Percentiles rank a stretch among this genome's conserved stretches.
phyloP scores from a whole-genome alignment of 2,888 invertebrate species.

The Pecten maximus region DNA sequence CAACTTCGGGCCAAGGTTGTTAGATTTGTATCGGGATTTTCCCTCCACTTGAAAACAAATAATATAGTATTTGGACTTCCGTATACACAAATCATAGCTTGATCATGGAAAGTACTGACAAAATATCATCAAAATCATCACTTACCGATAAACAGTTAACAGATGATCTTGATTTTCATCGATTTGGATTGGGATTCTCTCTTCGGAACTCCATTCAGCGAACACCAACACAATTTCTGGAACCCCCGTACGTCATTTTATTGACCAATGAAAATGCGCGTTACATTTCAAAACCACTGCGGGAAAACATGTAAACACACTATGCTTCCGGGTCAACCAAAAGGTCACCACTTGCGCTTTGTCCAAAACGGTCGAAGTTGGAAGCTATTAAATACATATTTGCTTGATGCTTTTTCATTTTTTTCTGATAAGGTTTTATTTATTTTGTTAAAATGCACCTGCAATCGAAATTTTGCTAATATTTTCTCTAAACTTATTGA shows the following conservation, averaged over 20 bases:
- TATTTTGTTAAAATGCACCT: background rate
- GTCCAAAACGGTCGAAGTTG: background rate
- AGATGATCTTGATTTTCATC: conserved; percentile 50
- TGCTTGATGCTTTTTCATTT: background rate
- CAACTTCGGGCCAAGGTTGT: conserved; percentile 50
- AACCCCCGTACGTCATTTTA: conserved; percentile 57
- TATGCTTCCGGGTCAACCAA: conserved; percentile 42
- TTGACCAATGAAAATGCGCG: conserved; percentile 46
- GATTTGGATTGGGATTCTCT: conserved; percentile 50
- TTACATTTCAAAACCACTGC: conserved; percentile 52
- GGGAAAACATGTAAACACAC: conserved; percentile 56
- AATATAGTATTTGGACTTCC: background rate
- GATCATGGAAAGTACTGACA: background rate
- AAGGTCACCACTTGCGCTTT: conserved; percentile 36
- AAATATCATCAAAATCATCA: background rate
- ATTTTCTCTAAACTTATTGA: background rate
- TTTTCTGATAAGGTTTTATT: background rate
- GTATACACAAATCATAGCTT: background rate
- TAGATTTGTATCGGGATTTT: conserved; percentile 36
- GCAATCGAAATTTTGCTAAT: background rate
- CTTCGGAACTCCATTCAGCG: conserved; percentile 54
- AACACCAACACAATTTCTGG: conserved; percentile 50
- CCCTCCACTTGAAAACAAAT: conserved; percentile 40
- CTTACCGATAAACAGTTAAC: conserved; percentile 28
- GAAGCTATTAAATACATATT: background rate